Base-by-base conservation (phyloP, 2,888 invertebrate genomes). In the Sthenelais limicola region DNA sequence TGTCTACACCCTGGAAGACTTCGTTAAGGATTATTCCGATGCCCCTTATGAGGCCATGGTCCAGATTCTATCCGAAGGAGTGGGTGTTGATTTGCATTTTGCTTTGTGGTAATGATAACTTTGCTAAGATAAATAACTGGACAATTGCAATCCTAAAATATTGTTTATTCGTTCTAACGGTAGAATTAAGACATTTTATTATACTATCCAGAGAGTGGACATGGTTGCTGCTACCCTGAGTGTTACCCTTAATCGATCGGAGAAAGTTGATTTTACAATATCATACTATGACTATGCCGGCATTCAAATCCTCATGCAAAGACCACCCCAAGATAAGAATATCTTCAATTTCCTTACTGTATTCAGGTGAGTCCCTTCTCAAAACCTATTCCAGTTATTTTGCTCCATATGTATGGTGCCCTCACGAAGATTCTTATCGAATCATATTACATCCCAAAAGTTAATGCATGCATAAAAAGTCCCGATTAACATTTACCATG, bases 1-100 rank as follows among this genome's bases (percentile, higher is more conserved):
- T 81, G 90, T 95, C 26, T 26, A 21, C 9, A 21, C 21, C 21
- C 38, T 62, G 24, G 62, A 62, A 7, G 38, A 62, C 24, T 43
- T 62, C 24, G 62, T 38, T 15, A 62, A 38, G 38, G 24, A 43
- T 21, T 2, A 26, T 1, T 28, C 62, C 24, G 38, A 38, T 24
- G 26, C 9, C 38, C 62, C 38, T 5, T 77, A 76, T 58, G 75
- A 56, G 28, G 77, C 74, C 9, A 73, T 77, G 66, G 72, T 77
- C 24, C 70, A 77, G 18, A 66, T 71, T 26, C 71, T 77, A n/a
- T 35, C 43, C 21, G 43, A 68, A 62, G 73, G 74, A 52, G 77
- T 77, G 56, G 43, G 76, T 48, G 12, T 26, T 18, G 26, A 30
- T 12, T 43, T 43, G 47, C 47, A 15, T 43, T 15, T 43, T 43